Base-by-base conservation (phyloP, 2,113 vertebrate genomes). In the Chloropsis hardwickii region DNA sequence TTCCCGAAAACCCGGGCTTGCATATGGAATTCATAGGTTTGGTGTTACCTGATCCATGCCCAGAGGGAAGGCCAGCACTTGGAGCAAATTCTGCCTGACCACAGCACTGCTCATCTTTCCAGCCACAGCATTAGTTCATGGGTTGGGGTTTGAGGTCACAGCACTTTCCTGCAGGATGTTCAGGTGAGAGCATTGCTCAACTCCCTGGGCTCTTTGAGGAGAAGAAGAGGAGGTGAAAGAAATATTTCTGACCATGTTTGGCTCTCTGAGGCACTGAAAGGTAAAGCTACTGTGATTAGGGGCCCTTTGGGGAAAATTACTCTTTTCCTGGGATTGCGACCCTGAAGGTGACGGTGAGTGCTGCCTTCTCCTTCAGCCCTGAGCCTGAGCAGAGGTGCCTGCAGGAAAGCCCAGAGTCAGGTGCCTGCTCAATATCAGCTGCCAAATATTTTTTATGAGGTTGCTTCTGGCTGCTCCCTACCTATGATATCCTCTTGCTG, bases 11-110 rank as follows among this genome's bases (percentile, higher is more conserved):
- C 13, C 12, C 0, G 0, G 42, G 28, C 47, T 88, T 84, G 56
- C 86, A 24, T 71, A 66, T 94, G 93, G 90, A 84, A 86, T 92
- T 85, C 83, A 67, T 90, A 78, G 88, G 67, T 58, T 78, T 90
- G 82, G 60, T 71, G 88, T 90, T 94, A 83, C 77, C 76, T 84
- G 82, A 86, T 83, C 76, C 40, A 2, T 17, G 47, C 58, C 19
- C 64, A 57, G 62, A 48, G 61, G 45, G 84, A 90, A 94, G 78
- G 78, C 35, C 66, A 81, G 54, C 28, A 14, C 74, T 80, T 0
- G 1, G 66, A 85, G 85, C 40, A 67, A 85, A 78, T 33, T 29
- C 61, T 67, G 65, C 44, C 76, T 45, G 85, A 78, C 85, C 39
- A 5, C 88, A 86, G 5, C 0, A 3, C n/a, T 48, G 71, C 85